Evolutionary conservation across 2,113 vertebrate species (phyloP), one percentile per base, ranked within the genome.

Genomic region (Cavia porcellus): DNA sequence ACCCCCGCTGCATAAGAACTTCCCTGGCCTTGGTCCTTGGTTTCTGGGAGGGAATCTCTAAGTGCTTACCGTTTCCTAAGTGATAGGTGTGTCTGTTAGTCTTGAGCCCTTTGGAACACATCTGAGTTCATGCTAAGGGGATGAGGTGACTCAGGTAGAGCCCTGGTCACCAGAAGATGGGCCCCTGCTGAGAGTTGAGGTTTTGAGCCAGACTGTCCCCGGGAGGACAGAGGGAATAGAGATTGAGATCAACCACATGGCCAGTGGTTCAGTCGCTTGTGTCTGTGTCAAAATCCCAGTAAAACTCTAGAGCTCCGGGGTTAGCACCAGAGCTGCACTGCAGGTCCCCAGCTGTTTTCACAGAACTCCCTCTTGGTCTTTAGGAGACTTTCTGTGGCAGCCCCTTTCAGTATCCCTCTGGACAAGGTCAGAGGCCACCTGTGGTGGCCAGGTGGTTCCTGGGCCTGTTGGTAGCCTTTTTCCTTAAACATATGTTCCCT

Each of bases 261-360:
- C 47, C 32, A 0, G 4, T 3, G 47, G 38, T 22, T 47, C 75
- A 8, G 2, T 45, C 11, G 0, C 4, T 25, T 17, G 1, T 11
- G 19, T 38, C 57, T 12, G 3, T 0, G 24, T 11, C 38, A 55
- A 77, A 35, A 22, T 25, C 42, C 50, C 75, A 4, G 2, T 3
- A 66, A 66, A 38, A 62, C 42, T 14, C 62, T 35, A 70, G 52
- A 4, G 17, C n/a, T 42, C 45, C 14, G 24, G 47, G 4, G 20
- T 19, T 0, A 7, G 62, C 3, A 3, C 25, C 38, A 6, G 57
- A 35, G 14, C 0, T 19, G 1, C 4, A 28, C 1, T 14, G 19
- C 68, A 1, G 35, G 3, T 20, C 59, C n/a, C 77, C 42, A 2
- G 38, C 7, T 32, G 42, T 38, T 6, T 25, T 62, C 50, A 59